Evolutionary conservation across 2,888 invertebrate species (phyloP).

Genomic region (Tenthredo livida): DNA sequence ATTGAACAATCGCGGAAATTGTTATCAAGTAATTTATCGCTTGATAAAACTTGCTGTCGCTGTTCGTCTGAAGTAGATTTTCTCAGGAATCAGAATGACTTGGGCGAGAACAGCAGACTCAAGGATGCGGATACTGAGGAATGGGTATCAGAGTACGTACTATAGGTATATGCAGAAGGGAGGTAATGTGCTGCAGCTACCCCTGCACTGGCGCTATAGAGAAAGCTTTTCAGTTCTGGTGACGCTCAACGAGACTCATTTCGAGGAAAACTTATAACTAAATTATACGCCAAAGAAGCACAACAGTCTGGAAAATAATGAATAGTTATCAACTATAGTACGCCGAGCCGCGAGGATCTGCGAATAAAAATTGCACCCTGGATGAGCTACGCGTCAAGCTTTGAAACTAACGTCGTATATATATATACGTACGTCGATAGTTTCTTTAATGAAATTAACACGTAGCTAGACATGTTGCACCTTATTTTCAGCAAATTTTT

Average conservation of each 20-base stretch:
- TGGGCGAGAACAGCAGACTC: neutral
- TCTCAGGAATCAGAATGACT: conserved; percentile 30
- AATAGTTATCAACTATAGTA: conserved; percentile 58
- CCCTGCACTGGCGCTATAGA: neutral
- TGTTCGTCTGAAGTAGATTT: neutral
- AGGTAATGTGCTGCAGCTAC: conserved; percentile 2
- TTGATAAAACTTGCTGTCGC: conserved; percentile 29
- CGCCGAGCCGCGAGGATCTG: conserved; percentile 29
- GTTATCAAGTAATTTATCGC: conserved; percentile 42
- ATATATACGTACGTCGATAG: neutral
- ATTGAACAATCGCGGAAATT: neutral
- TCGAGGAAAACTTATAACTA: conserved; percentile 60
- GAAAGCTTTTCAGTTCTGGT: neutral
- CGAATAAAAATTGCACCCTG: neutral
- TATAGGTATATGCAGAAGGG: neutral
- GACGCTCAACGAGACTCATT: conserved; percentile 16
- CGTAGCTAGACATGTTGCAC: neutral
- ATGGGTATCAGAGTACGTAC: neutral
- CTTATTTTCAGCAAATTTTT: neutral
- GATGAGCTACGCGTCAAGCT: conserved; percentile 6
- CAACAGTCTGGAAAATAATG: conserved; percentile 60
- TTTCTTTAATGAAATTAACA: neutral
- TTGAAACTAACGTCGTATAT: neutral
- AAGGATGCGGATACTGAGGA: neutral
- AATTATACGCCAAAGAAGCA: conserved; percentile 57